Evolutionary conservation across 2,797 vertebrate species (phyloP).

Genomic region (Lagorchestes hirsutus): DNA sequence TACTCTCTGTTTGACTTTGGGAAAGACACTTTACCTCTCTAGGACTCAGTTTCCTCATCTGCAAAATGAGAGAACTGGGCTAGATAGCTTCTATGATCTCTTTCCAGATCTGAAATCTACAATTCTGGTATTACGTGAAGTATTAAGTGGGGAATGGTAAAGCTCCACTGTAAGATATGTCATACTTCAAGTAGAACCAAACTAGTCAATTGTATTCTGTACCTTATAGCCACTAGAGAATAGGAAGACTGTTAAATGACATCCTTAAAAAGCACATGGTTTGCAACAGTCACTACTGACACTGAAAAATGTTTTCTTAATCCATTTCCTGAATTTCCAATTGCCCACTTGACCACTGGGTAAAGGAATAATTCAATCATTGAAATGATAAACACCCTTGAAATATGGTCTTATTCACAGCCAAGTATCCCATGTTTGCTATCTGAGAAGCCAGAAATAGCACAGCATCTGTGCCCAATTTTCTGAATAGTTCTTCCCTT

Average conservation of each 20-base stretch:
- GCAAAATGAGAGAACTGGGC: neutral
- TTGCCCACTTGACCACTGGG: neutral
- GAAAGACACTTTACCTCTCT: neutral
- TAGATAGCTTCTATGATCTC: neutral
- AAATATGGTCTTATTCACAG: neutral
- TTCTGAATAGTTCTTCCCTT: neutral
- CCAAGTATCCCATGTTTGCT: neutral
- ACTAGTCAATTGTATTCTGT: neutral
- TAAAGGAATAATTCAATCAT: neutral
- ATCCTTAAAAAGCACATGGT: neutral
- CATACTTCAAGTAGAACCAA: neutral
- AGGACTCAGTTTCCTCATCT: neutral
- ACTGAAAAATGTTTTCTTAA: neutral
- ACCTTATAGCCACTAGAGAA: neutral
- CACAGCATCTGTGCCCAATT: slow-evolving; percentile 21
- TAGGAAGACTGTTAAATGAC: neutral
- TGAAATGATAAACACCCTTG: slow-evolving; percentile 25
- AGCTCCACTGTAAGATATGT: neutral
- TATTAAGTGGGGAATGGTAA: neutral
- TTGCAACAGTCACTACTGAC: slow-evolving; percentile 21
- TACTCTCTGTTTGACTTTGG: neutral
- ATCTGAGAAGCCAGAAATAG: slow-evolving; percentile 10
- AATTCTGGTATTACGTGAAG: neutral
- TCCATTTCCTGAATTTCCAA: neutral
- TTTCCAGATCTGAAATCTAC: neutral